Evolutionary conservation across 2,797 vertebrate species (phyloP).

Genomic region (Cetoscarus ocellatus): DNA sequence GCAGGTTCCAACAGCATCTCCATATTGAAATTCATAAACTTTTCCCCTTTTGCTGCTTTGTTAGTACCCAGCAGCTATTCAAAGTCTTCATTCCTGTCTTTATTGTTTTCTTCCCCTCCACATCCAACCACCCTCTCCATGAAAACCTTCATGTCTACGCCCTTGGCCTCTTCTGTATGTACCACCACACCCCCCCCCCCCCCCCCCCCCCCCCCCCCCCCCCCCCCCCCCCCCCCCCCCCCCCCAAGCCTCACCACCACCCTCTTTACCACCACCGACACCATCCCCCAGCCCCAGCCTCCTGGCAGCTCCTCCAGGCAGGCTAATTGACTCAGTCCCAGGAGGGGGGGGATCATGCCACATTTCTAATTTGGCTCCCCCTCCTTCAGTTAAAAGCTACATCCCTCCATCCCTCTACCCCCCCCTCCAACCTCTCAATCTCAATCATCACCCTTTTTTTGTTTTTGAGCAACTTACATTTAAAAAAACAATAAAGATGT

Average conservation of each 20-base stretch:
- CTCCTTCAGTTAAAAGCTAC: conserved; percentile 78
- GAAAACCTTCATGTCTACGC: conserved; percentile 37
- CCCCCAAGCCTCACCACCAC: conserved; percentile 33
- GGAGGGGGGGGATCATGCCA: conserved; percentile 77
- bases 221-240: conserved; percentile 37
- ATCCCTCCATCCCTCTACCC: conserved; percentile 47
- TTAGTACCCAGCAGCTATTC: neutral
- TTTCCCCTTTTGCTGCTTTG: too few relatives aligned
- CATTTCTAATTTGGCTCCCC: conserved; percentile 80
- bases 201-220: conserved; percentile 36
- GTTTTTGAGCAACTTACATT: neutral
- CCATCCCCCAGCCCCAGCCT: conserved; percentile 67
- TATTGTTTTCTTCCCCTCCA: neutral
- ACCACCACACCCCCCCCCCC: conserved; percentile 39
- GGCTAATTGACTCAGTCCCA: conserved; percentile 82
- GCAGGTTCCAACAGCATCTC: too few relatives aligned
- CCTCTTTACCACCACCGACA: conserved; percentile 43
- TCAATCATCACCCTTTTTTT: neutral
- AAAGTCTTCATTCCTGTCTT: conserved; percentile 3
- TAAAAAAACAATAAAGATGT: neutral
- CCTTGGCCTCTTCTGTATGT: conserved; percentile 57
- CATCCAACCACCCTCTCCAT: conserved; percentile 16
- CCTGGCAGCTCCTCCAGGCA: conserved; percentile 76
- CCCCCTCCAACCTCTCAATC: conserved; percentile 22
- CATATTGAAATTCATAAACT: too few relatives aligned